Base-by-base conservation (phyloP, 2,797 vertebrate genomes). In the Sebastes oblongus region DNA sequence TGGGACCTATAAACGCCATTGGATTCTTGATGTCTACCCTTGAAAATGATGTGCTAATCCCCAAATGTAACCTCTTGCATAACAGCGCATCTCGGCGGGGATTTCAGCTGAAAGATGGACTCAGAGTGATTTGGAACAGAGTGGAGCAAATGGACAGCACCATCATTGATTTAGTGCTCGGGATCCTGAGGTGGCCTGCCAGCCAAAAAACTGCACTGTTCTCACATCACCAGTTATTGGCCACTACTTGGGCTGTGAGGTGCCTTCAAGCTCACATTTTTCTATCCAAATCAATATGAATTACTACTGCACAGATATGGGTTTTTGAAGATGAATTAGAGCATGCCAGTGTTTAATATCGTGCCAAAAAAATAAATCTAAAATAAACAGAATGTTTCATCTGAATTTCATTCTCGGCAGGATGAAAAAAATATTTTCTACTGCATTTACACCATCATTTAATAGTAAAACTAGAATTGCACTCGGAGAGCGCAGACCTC, bases 41-140 rank as follows among this genome's bases (percentile, higher is more conserved):
- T 92, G 91, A 86, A 90, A 92, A 93, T 56, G 60, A 91, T 72
- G 86, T 85, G 84, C 83, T 90, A 93, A 94, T 94, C 92, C 92
- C 87, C 82, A 90, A 92, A 92, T 64, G 88, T 79, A 82, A 81
- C 89, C 90, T 81, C 88, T 94, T 94, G 91, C 92, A 61, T 94
- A 94, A 94, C 85, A 1, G 22, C 22, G 14, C 72, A 88, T 93
- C 92, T 89, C 91, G 29, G 77, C 13, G 0, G 80, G 89, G 89
- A 92, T 92, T 92, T 92, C 64, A 85, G 83, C 80, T n/a, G 75
- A 91, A 91, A 86, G 91, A 92, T 88, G 87, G 88, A 89, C 81
- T 78, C 72, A 27, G 77, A 73, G 82, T 71, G 77, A 90, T 92
- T 92, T 89, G 75, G 78, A 89, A 78, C 81, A 78, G 71, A 85